Base-by-base conservation (phyloP, 2,888 invertebrate genomes). In the Aspidiotus destructor region DNA sequence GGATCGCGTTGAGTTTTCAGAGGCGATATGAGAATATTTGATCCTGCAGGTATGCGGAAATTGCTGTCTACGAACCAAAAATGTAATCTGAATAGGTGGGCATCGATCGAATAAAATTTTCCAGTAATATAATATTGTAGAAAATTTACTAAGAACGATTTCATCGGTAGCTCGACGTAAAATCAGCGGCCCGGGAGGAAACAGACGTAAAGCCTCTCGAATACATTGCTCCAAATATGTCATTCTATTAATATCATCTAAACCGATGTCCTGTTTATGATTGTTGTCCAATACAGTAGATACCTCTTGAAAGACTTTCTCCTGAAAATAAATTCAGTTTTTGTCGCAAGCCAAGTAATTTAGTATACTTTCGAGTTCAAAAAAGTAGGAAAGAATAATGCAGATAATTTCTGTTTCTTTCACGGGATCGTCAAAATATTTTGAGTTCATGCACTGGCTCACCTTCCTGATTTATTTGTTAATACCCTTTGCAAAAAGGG, bases 191-290 rank as follows among this genome's bases (percentile, higher is more conserved):
- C 58, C 70, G 0, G 70, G 64, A 3, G 72, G 70, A 44, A 68
- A 73, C 42, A 70, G 54, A 7, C 73, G 68, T 3, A 73, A 65
- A 1, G 72, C 71, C 70, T 73, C 73, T 44, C 70, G 70, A 10
- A 73, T 41, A 8, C 72, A 72, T 69, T 72, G 72, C 44, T 72
- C 72, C 15, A 70, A 11, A 44, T 72, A 73, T 0, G 58, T 60
- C n/a, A 73, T 53, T 48, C 71, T 64, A 28, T 78, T 76, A 73
- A 77, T 76, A 76, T 76, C 78, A 76, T 79, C 77, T 75, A 73
- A 28, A 5, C 28, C 28, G 28, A 72, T 70, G 74, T 76, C 75
- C 78, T 77, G 77, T 70, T 72, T 68, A 58, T 71, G 65, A 40
- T 69, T 70, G 57, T 73, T 72, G 40, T 70, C 72, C 44, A 73